Base-by-base conservation (phyloP, 2,113 vertebrate species). In the Tichodroma muraria region DNA sequence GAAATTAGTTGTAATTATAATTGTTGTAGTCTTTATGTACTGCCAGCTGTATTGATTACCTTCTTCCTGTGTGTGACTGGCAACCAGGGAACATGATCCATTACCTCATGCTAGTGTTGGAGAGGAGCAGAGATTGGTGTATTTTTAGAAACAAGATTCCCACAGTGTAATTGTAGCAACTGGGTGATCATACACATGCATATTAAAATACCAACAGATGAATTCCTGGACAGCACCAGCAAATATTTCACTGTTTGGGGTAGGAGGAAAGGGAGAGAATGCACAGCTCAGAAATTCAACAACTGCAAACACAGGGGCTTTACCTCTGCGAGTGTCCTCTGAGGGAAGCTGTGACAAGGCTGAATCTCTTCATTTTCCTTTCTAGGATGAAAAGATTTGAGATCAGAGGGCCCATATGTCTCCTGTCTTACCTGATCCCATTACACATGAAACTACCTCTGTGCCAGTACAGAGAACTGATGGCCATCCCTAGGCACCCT, bases 81-180 rank as follows among this genome's bases (percentile, higher is more conserved):
- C 80, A 85, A 24, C 69, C 13, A 72, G 78, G 78, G 64, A 95
- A 92, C 53, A 31, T 2, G 57, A 94, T 70, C 59, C 49, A 30
- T 71, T 79, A 69, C 17, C 68, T 66, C 23, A 13, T 52, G 59
- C 61, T 52, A 25, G 42, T 60, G 49, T 3, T 79, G 83, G 76
- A 96, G 25, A 83, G 60, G 79, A 88, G 75, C 57, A 95, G 60
- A 70, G 88, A 71, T 18, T 21, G 57, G 28, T 54, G 33, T 86
- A 87, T 95, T 95, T 96, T 95, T 94, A 96, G 87, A 88, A 95
- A 73, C 73, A 69, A 63, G 85, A 94, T 88, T 95, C 93, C 54
- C 59, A 44, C 65, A 59, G 70, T 40, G 56, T 78, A 96, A 95
- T 60, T 73, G 86, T 69, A 93, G 93, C 78, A 69, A 70, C 5